A percentile compares a stretch with the other conserved stretches of the same genome.
Evolutionary conservation across 2,888 invertebrate genomes (phyloP).

Genomic region (Hirtodrosophila trivittata): DNA sequence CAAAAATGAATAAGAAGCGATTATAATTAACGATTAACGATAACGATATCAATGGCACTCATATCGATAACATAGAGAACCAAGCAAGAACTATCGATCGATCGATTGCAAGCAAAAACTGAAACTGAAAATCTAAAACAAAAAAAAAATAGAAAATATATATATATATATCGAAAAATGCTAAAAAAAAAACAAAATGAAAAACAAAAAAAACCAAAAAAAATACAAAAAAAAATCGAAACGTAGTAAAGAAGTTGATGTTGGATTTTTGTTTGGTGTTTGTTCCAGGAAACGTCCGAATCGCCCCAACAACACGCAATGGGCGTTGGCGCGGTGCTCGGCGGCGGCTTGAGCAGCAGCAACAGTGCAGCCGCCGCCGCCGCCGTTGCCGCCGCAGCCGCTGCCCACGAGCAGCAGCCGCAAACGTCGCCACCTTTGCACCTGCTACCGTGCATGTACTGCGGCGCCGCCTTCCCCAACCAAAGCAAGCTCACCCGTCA

Average conservation of each 20-base stretch:
- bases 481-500: slow-evolving; percentile 96
- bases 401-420: slow-evolving; percentile 74
- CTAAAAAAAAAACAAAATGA: slow-evolving; percentile 84
- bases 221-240: slow-evolving; percentile 66
- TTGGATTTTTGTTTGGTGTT: slow-evolving; percentile 91
- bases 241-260: slow-evolving; percentile 91
- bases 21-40: slow-evolving; percentile 56
- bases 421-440: slow-evolving; percentile 77
- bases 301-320: slow-evolving; percentile 88
- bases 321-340: slow-evolving; percentile 82
- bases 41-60: slow-evolving; percentile 50
- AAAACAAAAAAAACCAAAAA: slow-evolving; percentile 84
- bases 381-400: slow-evolving; percentile 59
- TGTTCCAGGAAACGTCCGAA: slow-evolving; percentile 91
- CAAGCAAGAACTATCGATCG: slow-evolving; percentile 58
- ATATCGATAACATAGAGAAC: slow-evolving; percentile 51
- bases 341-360: slow-evolving; percentile 70
- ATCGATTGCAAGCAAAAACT: slow-evolving; percentile 74
- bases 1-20: slow-evolving; percentile 64
- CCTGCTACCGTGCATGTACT: slow-evolving; percentile 93
- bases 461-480: slow-evolving; percentile 94
- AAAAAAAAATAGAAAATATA: slow-evolving; percentile 57
- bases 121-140: slow-evolving; percentile 59
- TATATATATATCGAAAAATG: slow-evolving; percentile 28
- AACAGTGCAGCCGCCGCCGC: slow-evolving; percentile 62